Base-by-base conservation (phyloP, 2,888 invertebrate species). In the Hirtodrosophila histrioides region DNA sequence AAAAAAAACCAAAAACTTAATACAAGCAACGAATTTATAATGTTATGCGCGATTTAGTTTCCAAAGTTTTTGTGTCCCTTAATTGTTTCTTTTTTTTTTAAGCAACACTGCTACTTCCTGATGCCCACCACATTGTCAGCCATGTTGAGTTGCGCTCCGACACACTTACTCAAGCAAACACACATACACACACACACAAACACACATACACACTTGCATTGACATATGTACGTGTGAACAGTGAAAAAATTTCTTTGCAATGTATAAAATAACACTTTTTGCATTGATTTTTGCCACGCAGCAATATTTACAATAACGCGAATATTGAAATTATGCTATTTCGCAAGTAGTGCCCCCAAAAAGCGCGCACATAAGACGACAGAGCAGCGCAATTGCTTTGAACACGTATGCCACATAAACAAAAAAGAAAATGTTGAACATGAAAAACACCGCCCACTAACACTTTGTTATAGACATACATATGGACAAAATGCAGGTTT, bases 61-160 rank as follows among this genome's bases (percentile, higher is more conserved):
- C 1, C 0, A 7, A 7, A 7, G 3, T 2, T 6, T 17, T 17
- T 17, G 17, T 17, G 17, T 17, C 17, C 17, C 17, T 9, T 31
- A 31, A 4, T n/a, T 12, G 36, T 43, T 44, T 44, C 9, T 48
- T 44, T 48, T 10, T 49, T 40, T 37, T 29, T 50, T 49, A 56
- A 57, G 51, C 70, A 66, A 41, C 72, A 66, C 61, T 65, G 56
- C 55, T 56, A 51, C 53, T 72, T 39, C 40, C 23, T 54, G n/a
- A 54, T 31, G 75, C 48, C 60, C 82, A 80, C 82, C 79, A 78
- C 68, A 65, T 60, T 81, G 86, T 86, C 81, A 81, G 81, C 81
- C 86, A 81, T 81, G 81, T 81, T 81, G 86, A 81, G 84, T 81
- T 81, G 74, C 80, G 86, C 80, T 80, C 73, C 83, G 73, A 79